Evolutionary conservation across 1,140 invertebrate genomes (phyloP).

Genomic region (Drosophila simulans): DNA sequence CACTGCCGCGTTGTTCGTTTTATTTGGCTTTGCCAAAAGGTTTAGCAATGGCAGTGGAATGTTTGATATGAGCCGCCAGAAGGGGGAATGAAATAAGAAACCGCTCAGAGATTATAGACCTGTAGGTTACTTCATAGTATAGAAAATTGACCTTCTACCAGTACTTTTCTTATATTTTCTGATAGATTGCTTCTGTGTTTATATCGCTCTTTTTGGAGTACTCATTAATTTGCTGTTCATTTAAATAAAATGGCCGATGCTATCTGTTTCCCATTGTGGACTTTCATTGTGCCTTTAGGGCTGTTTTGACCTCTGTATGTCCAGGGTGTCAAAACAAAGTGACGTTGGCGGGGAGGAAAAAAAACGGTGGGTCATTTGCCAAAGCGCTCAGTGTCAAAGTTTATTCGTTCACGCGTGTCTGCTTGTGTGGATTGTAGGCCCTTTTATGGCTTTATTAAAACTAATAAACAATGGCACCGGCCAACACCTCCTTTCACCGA

Average conservation of each 20-base stretch:
- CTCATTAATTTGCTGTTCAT: slow-evolving; percentile 1
- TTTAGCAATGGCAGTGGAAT: slow-evolving; percentile 56
- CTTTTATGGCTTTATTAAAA: slow-evolving; percentile 76
- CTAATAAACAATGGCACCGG: slow-evolving; percentile 62
- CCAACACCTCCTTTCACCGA: slow-evolving; percentile 5
- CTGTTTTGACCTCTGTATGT: slow-evolving; percentile 1
- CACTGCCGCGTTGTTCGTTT: slow-evolving; percentile 33
- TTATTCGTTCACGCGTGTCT: slow-evolving; percentile 46
- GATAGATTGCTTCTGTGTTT: no score
- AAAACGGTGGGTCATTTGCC: slow-evolving; percentile 63
- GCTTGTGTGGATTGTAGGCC: slow-evolving; percentile 21
- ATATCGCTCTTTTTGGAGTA: no score
- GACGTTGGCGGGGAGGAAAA: slow-evolving; percentile 23
- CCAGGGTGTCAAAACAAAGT: slow-evolving; percentile 27
- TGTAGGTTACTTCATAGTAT: neutral
- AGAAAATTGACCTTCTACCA: no score
- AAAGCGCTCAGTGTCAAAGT: slow-evolving; percentile 74
- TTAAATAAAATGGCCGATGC: slow-evolving; percentile 6
- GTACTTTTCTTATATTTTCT: no score
- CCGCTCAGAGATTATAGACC: neutral
- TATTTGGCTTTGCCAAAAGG: slow-evolving; percentile 69
- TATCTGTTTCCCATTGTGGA: slow-evolving; percentile 15
- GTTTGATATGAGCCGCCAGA: slow-evolving; percentile 54
- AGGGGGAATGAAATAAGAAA: slow-evolving; percentile 3
- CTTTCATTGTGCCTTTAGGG: slow-evolving; percentile 9